Base-by-base conservation (phyloP, 2,797 vertebrate species). In the Fundulus diaphanus region DNA sequence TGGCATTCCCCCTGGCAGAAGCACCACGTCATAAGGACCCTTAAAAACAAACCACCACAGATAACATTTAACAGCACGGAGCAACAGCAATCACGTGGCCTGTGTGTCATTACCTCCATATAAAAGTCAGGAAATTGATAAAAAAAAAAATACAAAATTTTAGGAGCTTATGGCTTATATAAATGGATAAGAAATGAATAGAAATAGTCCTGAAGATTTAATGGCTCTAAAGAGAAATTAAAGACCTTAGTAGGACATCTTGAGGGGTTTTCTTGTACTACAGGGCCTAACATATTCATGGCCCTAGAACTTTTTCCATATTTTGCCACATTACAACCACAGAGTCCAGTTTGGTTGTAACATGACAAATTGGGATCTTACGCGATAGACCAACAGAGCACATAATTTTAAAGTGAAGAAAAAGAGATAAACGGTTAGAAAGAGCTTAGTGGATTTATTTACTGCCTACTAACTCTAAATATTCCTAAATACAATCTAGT, bases 21-120 rank as follows among this genome's bases (percentile, higher is more conserved):
- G 94, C 63, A 99, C 95, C 0, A 98, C 97, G 74, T 99, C 98
- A 0, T 97, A 99, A 0, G 98, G 98, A 5, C 97, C 97, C 98
- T 99, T 86, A 15, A 76, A 90, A 20, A 85, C 37, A 84, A 76
- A 85, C 16, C 65, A 31, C 40, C 79, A n/a, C 22, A 82, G 0
- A 73, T 2, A 76, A 66, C 3, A 67, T 37, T 42, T 70, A 13
- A 79, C 48, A 61, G 35, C 16, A 22, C 22, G 72, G 8, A 48
- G 65, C 13, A 63, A 2, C 16, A 33, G 42, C 2, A 3, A 76
- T 31, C 2, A 29, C 31, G 3, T 7, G n/a, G 3, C 37, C 40
- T n/a, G 22, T 33, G 3, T 13, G 37, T 65, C n/a, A 65, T 37
- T 33, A 40, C 22, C 20, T 13, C 35, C 7, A 22, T 11, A 22